phyloP scores from a whole-genome alignment of 2,113 vertebrate species.

The Alouatta palliata region DNA sequence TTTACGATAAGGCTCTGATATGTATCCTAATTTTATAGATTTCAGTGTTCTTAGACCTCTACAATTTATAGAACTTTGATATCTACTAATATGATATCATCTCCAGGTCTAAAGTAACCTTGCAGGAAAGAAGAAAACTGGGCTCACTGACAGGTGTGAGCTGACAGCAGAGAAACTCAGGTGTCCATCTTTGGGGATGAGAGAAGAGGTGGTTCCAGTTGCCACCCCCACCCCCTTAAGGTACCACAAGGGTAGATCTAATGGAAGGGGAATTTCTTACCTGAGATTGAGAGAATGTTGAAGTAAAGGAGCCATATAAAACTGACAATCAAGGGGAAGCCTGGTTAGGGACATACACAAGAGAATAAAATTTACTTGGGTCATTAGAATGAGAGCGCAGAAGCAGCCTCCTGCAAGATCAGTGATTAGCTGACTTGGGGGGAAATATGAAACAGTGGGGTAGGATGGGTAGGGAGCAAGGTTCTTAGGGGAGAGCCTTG shows the following conservation, averaged over 20 bases:
- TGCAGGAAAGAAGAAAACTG: background rate
- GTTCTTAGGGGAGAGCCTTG: background rate
- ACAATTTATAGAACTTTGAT: background rate
- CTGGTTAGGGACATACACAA: background rate
- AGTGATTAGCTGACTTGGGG: background rate
- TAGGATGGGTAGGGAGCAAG: background rate
- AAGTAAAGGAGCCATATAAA: background rate
- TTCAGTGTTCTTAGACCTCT: background rate
- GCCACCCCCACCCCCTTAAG: background rate
- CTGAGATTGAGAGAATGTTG: background rate
- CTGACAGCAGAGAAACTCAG: background rate
- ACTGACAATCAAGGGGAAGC: background rate
- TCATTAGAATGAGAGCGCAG: background rate
- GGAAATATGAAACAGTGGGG: background rate
- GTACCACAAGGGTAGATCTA: background rate
- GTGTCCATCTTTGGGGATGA: background rate
- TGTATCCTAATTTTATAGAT: background rate
- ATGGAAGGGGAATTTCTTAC: background rate
- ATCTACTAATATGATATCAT: background rate
- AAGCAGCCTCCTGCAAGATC: background rate
- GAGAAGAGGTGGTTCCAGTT: background rate
- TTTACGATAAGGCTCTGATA: background rate
- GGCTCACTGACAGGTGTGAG: background rate
- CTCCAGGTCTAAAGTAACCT: background rate
- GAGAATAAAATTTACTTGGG: background rate